A percentile compares a stretch with the other conserved stretches of the same genome.
phyloP scores from a whole-genome alignment of 2,888 invertebrate species.

The Rotaria magnacalcarata region DNA sequence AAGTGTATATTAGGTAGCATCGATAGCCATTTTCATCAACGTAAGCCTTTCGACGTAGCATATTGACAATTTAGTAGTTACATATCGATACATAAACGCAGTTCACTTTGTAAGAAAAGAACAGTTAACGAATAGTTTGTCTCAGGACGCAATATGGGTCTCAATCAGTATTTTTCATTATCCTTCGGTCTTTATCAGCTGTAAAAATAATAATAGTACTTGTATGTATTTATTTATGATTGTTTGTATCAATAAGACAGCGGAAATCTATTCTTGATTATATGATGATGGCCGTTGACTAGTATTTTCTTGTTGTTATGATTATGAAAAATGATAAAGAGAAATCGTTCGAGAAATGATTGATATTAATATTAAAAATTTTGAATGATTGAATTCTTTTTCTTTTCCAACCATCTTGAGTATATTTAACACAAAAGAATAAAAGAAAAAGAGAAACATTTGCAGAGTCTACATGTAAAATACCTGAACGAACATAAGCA shows the following conservation, averaged over 20 bases:
- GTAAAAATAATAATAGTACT: too few species aligned
- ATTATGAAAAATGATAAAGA: too few species aligned
- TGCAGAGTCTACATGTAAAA: background rate
- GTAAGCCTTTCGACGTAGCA: background rate
- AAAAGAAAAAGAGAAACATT: background rate
- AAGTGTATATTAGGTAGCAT: background rate
- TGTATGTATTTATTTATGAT: too few species aligned
- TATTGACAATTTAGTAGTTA: background rate
- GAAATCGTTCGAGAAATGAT: too few species aligned
- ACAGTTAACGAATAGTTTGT: background rate
- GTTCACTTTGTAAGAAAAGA: background rate
- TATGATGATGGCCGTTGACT: background rate
- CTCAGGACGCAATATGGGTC: background rate
- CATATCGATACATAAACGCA: background rate
- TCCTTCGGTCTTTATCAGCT: too few species aligned
- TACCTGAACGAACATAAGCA: background rate
- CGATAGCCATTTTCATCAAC: background rate
- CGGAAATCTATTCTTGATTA: background rate
- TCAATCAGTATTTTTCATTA: background rate
- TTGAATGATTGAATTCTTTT: too few species aligned
- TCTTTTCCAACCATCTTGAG: too few species aligned
- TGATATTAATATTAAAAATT: too few species aligned
- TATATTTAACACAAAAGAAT: background rate
- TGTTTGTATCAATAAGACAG: too few species aligned
- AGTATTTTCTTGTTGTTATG: background rate